Evolutionary conservation across 1,140 invertebrate genomes (phyloP), one percentile per base, ranked within the genome.

Genomic region (Stenopsyche tienmushanensis): DNA sequence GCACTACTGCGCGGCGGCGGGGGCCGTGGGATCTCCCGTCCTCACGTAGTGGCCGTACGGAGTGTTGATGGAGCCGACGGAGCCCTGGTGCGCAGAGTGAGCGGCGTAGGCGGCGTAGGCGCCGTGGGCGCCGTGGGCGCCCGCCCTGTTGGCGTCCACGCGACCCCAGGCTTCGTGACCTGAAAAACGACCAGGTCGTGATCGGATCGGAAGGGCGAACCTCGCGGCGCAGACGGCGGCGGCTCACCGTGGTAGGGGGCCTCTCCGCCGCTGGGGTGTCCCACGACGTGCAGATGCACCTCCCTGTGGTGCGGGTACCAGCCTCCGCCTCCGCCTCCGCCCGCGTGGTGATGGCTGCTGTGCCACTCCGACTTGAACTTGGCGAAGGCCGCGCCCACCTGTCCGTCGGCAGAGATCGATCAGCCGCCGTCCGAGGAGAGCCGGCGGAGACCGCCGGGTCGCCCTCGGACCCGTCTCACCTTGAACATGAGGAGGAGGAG

Each of bases 41-140:
- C 75, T 77, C 18, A 80, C 72, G 26, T 80, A 80, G 53, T 77
- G 74, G 3, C 79, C 78, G 45, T 75, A 80, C 0, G 79, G 79
- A 0, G 78, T 80, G 64, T 76, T 77, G 3, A 79, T 77, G 10
- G 77, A 76, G n/a, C n/a, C n/a, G 41, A 75, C 73, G 13, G 79
- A 77, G 3, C 76, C 76, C 7, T 66, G 29, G 26, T 57, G 54
- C 41, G 7, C 13, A 18, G n/a, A n/a, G n/a, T n/a, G n/a, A n/a
- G n/a, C n/a, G n/a, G n/a, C n/a, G n/a, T n/a, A n/a, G n/a, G 45
- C 17, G 17, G 7, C 8, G 8, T 20, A 49, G 10, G n/a, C n/a
- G n/a, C n/a, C n/a, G n/a, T n/a, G n/a, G n/a, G n/a, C n/a, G n/a
- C n/a, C n/a, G n/a, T n/a, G n/a, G n/a, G n/a, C n/a, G n/a, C n/a